Percentiles rank a stretch among this genome's conserved stretches.
phyloP scores from a whole-genome alignment of 2,888 invertebrate species.

The Oconnorella tubifera region DNA sequence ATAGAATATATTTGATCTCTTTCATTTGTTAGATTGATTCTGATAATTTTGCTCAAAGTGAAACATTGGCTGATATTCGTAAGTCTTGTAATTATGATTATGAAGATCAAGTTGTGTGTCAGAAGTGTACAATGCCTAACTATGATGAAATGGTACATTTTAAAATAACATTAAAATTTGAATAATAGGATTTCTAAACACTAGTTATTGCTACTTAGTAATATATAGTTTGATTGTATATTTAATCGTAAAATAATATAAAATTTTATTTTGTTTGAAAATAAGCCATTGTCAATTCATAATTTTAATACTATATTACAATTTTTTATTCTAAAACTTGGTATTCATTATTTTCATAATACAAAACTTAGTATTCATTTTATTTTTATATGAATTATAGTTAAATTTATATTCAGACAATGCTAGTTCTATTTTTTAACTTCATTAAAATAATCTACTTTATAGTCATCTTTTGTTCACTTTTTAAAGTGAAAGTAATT shows the following conservation, averaged over 20 bases:
- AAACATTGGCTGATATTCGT: conserved; percentile 10
- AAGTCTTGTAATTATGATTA: conserved; percentile 18
- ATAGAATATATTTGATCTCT: neutral
- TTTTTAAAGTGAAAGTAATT: no score
- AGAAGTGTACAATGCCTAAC: conserved; percentile 14
- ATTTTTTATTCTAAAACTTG: neutral
- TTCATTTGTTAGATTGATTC: conserved; percentile 18
- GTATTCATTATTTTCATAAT: neutral
- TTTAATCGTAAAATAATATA: no score
- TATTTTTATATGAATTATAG: no score
- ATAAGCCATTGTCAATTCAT: conserved; percentile 1
- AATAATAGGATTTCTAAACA: no score
- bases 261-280: neutral
- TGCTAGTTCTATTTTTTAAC: no score
- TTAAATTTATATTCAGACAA: no score
- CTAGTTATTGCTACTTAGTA: no score
- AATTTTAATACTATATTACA: neutral
- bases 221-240: no score
- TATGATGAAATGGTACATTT: conserved; percentile 24
- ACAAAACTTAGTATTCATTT: no score
- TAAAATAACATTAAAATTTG: no score
- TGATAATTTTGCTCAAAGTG: conserved; percentile 5
- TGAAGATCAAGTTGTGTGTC: conserved; percentile 21
- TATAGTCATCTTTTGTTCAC: no score
- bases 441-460: no score